Percentiles rank a stretch among this genome's conserved stretches.
These are phyloP conservation scores for Sinocyclocheilus rhinocerous DNA, from an alignment of 2,113 vertebrate genomes.

Conservation along the genomic window DNA sequence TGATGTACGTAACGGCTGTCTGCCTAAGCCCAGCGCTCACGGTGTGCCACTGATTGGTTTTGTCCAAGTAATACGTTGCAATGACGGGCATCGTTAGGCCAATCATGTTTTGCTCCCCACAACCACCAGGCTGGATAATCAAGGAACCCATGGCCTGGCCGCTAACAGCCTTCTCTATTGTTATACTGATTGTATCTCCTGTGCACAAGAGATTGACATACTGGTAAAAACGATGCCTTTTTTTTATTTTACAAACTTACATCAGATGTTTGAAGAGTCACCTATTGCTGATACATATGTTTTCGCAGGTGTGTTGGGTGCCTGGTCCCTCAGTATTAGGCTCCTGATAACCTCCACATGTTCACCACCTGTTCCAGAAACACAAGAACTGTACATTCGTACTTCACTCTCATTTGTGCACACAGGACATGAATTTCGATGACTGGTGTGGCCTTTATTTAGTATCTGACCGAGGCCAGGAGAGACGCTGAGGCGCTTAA, in stretches of 20 bases:
- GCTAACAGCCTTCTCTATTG: constrained; percentile 62
- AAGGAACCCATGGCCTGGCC: constrained; percentile 53
- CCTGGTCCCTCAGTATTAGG: constrained; percentile 52
- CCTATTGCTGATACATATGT: constrained; percentile 76
- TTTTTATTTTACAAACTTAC: neutral
- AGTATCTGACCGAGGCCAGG: too few species aligned
- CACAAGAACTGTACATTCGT: neutral
- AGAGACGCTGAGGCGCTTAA: too few species aligned
- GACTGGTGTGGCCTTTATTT: too few species aligned
- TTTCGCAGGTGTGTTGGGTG: constrained; percentile 61
- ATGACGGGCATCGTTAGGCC: constrained; percentile 66
- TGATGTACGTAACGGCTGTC: constrained; percentile 64
- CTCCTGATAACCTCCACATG: constrained; percentile 62
- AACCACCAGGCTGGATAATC: constrained; percentile 59
- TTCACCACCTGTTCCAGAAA: constrained; percentile 51
- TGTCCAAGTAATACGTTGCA: constrained; percentile 72
- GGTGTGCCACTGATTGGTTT: constrained; percentile 71
- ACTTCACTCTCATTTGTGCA: too few species aligned
- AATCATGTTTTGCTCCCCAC: constrained; percentile 73
- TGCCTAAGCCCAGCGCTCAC: constrained; percentile 62
- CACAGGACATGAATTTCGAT: too few species aligned
- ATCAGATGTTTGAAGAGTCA: constrained; percentile 38
- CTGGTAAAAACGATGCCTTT: neutral
- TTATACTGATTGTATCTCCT: constrained; percentile 50
- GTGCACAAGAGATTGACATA: constrained; percentile 20